Conservation (phyloP, 2,888 invertebrate genomes). For the Acheta domesticus region DNA sequence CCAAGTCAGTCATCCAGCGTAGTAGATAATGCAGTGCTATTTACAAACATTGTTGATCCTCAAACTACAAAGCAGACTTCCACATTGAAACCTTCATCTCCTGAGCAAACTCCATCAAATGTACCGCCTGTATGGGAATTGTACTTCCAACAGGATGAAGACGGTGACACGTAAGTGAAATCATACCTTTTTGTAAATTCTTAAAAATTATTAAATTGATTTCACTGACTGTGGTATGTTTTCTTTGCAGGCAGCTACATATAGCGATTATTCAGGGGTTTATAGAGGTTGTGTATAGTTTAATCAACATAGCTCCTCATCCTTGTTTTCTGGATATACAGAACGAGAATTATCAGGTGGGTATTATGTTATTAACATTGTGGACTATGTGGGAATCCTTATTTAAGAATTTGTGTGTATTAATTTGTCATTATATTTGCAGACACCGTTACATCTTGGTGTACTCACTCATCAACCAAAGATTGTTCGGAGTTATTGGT, state of each 20-base stretch:
- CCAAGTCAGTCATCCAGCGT: constrained; percentile 27
- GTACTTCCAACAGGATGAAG: constrained; percentile 73
- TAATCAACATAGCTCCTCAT: constrained; percentile 75
- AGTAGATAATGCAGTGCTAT: not conserved
- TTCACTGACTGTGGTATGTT: not conserved
- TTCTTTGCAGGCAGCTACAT: constrained; percentile 69
- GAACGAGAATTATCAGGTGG: constrained; percentile 69
- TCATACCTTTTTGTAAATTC: not conserved
- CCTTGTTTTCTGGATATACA: constrained; percentile 71
- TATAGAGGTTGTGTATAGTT: constrained; percentile 66
- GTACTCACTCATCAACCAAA: constrained; percentile 71
- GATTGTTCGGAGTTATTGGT: constrained; percentile 72
- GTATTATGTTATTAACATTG: constrained; percentile 25
- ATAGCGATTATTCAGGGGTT: constrained; percentile 76
- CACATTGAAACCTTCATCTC: constrained; percentile 4
- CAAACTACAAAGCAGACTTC: constrained; percentile 26
- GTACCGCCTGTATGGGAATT: constrained; percentile 53
- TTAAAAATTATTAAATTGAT: not conserved
- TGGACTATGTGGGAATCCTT: not conserved
- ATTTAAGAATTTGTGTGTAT: not conserved
- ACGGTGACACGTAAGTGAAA: constrained; percentile 81
- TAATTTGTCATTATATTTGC: constrained; percentile 33
- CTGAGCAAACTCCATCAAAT: constrained; percentile 18
- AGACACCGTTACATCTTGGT: constrained; percentile 82
- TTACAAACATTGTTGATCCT: constrained; percentile 27